Conservation (phyloP, 2,888 invertebrate genomes). For the Atethmia centrago region DNA sequence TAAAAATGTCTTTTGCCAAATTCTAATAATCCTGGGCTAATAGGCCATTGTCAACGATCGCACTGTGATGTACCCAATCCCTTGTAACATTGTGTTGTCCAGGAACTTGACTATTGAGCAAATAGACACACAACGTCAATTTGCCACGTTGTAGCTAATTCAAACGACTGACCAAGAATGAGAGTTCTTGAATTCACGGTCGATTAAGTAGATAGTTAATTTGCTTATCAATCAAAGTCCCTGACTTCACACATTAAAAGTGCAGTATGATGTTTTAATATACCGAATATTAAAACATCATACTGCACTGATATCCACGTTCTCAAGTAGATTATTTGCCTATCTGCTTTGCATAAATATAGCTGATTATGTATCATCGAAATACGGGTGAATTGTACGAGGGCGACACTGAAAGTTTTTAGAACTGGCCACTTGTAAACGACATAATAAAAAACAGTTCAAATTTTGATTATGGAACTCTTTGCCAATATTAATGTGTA, state of each 20-base stretch:
- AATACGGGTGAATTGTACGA: neutral
- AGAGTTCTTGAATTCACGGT: neutral
- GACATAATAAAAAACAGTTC: too few species aligned
- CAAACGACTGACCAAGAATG: neutral
- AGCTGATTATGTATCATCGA: neutral
- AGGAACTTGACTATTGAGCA: neutral
- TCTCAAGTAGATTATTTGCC: neutral
- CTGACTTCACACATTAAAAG: neutral
- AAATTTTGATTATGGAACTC: too few species aligned
- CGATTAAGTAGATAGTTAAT: neutral
- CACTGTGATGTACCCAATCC: neutral
- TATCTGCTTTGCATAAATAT: neutral
- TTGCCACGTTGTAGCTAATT: neutral
- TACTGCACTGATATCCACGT: conserved; percentile 3
- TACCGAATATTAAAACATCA: neutral
- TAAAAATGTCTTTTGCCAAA: neutral
- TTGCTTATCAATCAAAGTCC: conserved; percentile 3
- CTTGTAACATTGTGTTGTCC: neutral
- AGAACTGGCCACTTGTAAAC: too few species aligned
- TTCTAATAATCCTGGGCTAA: neutral
- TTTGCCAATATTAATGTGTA: too few species aligned
- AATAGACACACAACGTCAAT: neutral
- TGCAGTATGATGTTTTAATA: too few species aligned
- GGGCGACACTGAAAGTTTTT: too few species aligned
- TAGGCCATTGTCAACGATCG: too few species aligned